Percentiles rank a stretch among this genome's conserved stretches.
Conservation (phyloP, 2,888 invertebrate genomes). For the Nemoura dubitans region DNA sequence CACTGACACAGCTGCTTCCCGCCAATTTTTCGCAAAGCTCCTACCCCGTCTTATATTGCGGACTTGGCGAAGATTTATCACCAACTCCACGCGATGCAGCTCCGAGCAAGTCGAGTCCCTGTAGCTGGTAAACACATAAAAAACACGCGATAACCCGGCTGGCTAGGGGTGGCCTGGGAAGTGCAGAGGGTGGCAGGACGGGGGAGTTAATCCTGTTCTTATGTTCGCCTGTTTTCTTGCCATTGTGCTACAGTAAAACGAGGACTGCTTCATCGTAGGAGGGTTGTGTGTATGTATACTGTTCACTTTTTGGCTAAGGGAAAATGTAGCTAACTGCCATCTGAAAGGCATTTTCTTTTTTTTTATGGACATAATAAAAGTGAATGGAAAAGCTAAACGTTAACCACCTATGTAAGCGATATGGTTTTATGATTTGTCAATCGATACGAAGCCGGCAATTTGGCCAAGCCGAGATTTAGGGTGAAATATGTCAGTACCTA, state of each 20-base stretch:
- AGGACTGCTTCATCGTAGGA: not conserved
- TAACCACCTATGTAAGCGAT: not conserved
- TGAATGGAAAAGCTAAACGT: not conserved
- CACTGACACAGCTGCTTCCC: too few species aligned
- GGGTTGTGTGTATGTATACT: not conserved
- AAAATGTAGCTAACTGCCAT: not conserved
- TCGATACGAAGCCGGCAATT: not conserved
- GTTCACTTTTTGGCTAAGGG: not conserved
- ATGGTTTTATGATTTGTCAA: not conserved
- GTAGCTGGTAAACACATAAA: not conserved
- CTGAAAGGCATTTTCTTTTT: not conserved
- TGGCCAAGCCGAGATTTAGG: not conserved
- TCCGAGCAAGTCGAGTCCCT: not conserved
- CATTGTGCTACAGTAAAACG: not conserved
- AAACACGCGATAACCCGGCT: not conserved
- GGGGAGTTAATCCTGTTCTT: not conserved
- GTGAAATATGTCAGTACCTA: too few species aligned
- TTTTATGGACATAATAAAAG: slow-evolving; percentile 3
- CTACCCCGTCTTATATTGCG: too few species aligned
- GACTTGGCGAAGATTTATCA: not conserved
- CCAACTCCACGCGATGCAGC: not conserved
- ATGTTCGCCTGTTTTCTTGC: not conserved
- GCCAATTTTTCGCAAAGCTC: too few species aligned
- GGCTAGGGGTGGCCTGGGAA: not conserved
- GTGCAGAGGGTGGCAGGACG: not conserved